Percentiles rank a stretch among this genome's conserved stretches.
Evolutionary conservation across 2,113 vertebrate species (phyloP).

Genomic region (Campylorhamphus procurvoides): DNA sequence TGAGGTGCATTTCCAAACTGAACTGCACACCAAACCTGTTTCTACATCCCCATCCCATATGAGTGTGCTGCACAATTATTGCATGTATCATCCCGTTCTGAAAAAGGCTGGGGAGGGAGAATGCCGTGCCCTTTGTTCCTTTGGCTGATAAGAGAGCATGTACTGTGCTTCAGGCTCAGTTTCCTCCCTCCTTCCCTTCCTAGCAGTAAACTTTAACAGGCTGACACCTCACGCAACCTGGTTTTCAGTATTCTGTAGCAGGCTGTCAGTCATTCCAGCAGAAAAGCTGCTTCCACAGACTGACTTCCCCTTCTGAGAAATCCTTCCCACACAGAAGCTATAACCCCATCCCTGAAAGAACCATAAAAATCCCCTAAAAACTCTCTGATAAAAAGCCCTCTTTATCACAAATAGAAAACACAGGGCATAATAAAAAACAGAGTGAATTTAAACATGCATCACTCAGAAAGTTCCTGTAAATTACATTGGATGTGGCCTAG

Average conservation of each 20-base stretch:
- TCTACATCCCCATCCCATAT: background rate
- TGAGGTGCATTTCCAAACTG: background rate
- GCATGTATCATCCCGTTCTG: background rate
- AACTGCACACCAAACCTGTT: conserved; percentile 49
- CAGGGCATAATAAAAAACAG: background rate
- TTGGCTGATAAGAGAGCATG: background rate
- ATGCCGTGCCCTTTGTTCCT: fast-evolving
- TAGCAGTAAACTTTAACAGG: background rate
- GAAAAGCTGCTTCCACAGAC: background rate
- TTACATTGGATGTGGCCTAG: background rate
- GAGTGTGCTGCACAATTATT: background rate
- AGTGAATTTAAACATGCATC: background rate
- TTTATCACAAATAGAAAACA: background rate
- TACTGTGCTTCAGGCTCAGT: background rate
- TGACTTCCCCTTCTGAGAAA: background rate
- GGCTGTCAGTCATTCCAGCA: background rate
- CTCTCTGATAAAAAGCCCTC: background rate
- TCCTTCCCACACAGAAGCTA: background rate
- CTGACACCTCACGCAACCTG: background rate
- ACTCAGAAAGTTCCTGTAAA: background rate
- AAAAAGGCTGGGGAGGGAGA: background rate
- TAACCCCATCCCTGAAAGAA: background rate
- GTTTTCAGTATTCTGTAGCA: fast-evolving
- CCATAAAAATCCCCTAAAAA: background rate
- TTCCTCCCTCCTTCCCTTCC: background rate